These are phyloP conservation scores for Lophura nycthemera DNA, from an alignment of 2,113 vertebrate species.

Conservation along the genomic window DNA sequence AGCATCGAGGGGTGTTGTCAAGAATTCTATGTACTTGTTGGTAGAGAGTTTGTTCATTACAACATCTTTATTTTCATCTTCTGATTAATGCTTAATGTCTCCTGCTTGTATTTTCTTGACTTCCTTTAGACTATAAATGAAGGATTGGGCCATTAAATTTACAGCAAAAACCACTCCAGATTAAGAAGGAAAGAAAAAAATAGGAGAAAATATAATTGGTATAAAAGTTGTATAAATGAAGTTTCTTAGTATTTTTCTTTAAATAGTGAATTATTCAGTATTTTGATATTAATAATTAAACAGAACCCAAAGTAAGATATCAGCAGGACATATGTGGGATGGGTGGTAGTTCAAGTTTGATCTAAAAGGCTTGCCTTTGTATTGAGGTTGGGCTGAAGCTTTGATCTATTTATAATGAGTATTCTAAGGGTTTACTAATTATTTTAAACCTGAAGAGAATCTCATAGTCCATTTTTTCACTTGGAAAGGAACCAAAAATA, in stretches of 20 bases:
- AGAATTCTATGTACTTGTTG: neutral
- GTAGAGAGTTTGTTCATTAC: neutral
- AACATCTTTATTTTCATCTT: neutral
- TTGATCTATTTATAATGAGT: conserved; percentile 77
- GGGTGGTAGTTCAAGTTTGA: conserved; percentile 64
- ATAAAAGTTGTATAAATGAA: conserved; percentile 50
- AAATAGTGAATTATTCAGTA: conserved; percentile 73
- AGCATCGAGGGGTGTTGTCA: neutral
- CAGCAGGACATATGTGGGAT: conserved; percentile 49
- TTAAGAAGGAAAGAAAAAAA: conserved; percentile 11
- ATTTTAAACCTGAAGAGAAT: conserved; percentile 71
- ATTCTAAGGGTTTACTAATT: conserved; percentile 73
- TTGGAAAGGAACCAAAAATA: conserved; percentile 51
- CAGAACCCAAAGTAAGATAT: conserved; percentile 64
- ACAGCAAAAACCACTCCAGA: neutral
- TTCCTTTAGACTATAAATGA: conserved; percentile 10
- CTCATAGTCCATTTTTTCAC: conserved; percentile 20
- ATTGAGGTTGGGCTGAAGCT: conserved; percentile 59
- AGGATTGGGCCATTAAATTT: neutral
- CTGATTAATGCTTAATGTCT: neutral
- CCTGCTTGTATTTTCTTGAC: neutral
- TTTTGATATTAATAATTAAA: conserved; percentile 75
- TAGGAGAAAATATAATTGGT: neutral
- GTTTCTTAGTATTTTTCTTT: conserved; percentile 52
- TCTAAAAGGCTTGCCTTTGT: conserved; percentile 72